Conservation (phyloP, 1,140 invertebrate species). For the Centruroides vittatus region DNA sequence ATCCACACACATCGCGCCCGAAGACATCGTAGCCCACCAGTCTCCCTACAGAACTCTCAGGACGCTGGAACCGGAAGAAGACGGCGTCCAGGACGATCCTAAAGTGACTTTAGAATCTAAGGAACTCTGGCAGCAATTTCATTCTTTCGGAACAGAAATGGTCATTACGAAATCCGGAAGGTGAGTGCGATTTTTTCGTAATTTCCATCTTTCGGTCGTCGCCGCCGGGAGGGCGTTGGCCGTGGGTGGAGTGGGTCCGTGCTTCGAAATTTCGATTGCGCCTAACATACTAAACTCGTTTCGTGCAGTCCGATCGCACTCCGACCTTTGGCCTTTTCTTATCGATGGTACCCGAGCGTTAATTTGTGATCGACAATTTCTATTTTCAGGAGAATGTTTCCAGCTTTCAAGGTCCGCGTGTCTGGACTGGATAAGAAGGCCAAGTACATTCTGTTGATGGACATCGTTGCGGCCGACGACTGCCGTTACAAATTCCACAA, state of each 20-base stretch:
- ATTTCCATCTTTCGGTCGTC: neutral
- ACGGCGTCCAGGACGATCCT: slow-evolving; percentile 88
- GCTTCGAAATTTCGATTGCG: too few relatives aligned
- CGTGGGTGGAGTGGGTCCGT: too few relatives aligned
- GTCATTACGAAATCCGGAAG: slow-evolving; percentile 99
- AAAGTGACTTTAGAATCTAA: slow-evolving; percentile 94
- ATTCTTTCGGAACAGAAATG: slow-evolving; percentile 97
- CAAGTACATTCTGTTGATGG: slow-evolving; percentile 91
- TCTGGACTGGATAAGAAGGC: slow-evolving; percentile 90
- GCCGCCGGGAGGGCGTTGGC: too few relatives aligned
- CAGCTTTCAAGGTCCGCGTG: slow-evolving; percentile 91
- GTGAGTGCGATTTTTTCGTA: slow-evolving; percentile 42
- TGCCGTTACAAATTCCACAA: slow-evolving; percentile 33
- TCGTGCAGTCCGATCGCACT: too few relatives aligned
- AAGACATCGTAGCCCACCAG: neutral
- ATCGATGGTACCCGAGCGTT: too few relatives aligned
- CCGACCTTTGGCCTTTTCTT: too few relatives aligned
- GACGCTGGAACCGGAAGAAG: slow-evolving; percentile 64
- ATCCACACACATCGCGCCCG: neutral
- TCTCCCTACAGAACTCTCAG: neutral
- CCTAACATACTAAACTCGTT: too few relatives aligned
- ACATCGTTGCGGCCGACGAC: slow-evolving; percentile 33
- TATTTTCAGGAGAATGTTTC: slow-evolving; percentile 86
- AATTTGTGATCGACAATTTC: neutral
- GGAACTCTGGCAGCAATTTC: slow-evolving; percentile 97